Conservation (phyloP, 2,113 vertebrate genomes). For the Centropus bengalensis region DNA sequence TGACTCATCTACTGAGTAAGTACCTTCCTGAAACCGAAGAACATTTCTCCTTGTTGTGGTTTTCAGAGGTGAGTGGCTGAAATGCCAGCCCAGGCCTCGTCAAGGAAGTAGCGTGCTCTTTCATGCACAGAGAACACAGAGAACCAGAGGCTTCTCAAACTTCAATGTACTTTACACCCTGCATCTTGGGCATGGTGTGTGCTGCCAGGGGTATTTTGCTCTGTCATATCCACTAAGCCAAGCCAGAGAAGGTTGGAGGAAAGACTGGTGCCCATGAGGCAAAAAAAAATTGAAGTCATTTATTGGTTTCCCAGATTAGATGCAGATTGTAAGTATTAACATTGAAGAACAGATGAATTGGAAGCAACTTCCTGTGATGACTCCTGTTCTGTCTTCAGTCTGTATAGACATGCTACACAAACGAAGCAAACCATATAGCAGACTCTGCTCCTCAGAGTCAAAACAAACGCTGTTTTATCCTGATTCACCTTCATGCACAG, state of each 20-base stretch:
- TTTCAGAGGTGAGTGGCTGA: not conserved
- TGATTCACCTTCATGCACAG: not conserved
- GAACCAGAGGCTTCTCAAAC: not conserved
- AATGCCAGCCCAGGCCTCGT: not conserved
- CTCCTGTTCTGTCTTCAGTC: not conserved
- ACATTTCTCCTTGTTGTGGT: not conserved
- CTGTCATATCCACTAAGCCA: not conserved
- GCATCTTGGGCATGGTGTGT: not conserved
- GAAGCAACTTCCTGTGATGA: not conserved
- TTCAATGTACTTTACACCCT: not conserved
- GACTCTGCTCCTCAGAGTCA: not conserved
- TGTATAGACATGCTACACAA: not conserved
- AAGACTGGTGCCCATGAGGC: not conserved
- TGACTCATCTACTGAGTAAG: not conserved
- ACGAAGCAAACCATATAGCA: not conserved
- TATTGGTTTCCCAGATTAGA: not conserved
- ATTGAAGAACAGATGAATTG: not conserved
- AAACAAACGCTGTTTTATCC: not conserved
- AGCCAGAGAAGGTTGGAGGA: not conserved
- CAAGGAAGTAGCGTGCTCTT: not conserved
- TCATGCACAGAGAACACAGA: not conserved
- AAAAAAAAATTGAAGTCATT: not conserved
- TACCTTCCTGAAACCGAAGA: not conserved
- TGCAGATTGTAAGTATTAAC: not conserved
- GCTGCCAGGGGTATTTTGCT: not conserved